These are phyloP conservation scores for Drosophila meridionalis DNA, from an alignment of 2,888 invertebrate species.

Conservation along the genomic window DNA sequence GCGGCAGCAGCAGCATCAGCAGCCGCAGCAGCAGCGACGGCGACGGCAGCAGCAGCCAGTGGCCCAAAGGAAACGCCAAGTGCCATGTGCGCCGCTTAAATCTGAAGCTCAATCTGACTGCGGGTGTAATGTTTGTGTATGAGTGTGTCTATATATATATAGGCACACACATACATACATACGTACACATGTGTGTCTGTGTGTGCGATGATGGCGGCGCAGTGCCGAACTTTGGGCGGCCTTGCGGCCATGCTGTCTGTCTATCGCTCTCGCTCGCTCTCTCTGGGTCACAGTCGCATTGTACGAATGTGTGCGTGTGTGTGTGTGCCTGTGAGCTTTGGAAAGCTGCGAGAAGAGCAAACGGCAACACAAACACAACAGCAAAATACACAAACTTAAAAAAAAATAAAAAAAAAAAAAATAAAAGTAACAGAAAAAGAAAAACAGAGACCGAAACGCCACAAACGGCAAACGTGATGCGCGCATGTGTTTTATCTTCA, in stretches of 20 bases:
- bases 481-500: constrained; percentile 79
- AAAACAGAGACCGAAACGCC: constrained; percentile 49
- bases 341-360: constrained; percentile 56
- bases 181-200: constrained; percentile 1
- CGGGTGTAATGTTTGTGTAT: constrained; percentile 33
- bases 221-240: constrained; percentile 55
- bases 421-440: constrained; percentile 40
- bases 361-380: constrained; percentile 53
- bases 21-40: constrained; percentile 3
- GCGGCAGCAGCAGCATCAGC: constrained; percentile 16
- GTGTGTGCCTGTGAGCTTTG: constrained; percentile 50
- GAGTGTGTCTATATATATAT: neutral
- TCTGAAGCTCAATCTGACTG: constrained; percentile 58
- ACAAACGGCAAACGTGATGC: constrained; percentile 75
- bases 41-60: constrained; percentile 23
- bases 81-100: constrained; percentile 70
- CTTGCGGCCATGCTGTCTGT: constrained; percentile 60
- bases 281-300: constrained; percentile 13
- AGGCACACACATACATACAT: neutral
- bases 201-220: constrained; percentile 34
- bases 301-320: constrained; percentile 15
- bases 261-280: constrained; percentile 26
- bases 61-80: constrained; percentile 68
- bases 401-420: neutral
- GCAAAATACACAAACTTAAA: constrained; percentile 28